These are phyloP conservation scores for Cylas formicarius DNA, from an alignment of 1,140 invertebrate species.

Conservation along the genomic window DNA sequence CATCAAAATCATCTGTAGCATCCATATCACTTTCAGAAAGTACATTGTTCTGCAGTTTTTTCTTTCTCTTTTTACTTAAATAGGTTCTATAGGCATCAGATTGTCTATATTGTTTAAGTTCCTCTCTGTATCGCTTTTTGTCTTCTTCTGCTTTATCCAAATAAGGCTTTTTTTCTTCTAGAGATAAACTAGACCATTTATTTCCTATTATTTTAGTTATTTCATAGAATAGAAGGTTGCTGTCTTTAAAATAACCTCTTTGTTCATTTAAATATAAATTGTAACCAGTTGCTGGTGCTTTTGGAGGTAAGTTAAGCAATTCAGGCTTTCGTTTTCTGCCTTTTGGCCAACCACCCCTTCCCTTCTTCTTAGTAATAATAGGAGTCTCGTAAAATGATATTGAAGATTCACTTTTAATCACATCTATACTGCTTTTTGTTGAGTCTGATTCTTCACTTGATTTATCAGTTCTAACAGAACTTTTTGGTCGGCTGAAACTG, in stretches of 20 bases:
- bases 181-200: slow-evolving; percentile 50
- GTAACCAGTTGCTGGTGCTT: slow-evolving; percentile 53
- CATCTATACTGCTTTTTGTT: slow-evolving; percentile 13
- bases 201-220: slow-evolving; percentile 52
- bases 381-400: slow-evolving; percentile 13
- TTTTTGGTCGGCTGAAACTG: background rate
- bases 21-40: slow-evolving; percentile 49
- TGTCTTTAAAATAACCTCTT: slow-evolving; percentile 47
- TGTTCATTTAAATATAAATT: slow-evolving; percentile 52
- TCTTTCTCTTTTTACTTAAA: slow-evolving; percentile 48
- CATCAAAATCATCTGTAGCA: slow-evolving; percentile 49
- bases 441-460: slow-evolving; percentile 22
- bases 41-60: slow-evolving; percentile 44
- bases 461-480: slow-evolving; percentile 12
- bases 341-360: slow-evolving; percentile 56
- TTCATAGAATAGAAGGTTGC: slow-evolving; percentile 45
- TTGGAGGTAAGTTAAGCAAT: slow-evolving; percentile 46
- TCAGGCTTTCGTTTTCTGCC: slow-evolving; percentile 52
- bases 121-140: slow-evolving; percentile 50
- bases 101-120: slow-evolving; percentile 50
- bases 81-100: slow-evolving; percentile 51
- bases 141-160: slow-evolving; percentile 49
- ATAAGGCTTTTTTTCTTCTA: slow-evolving; percentile 50
- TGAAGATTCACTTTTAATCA: slow-evolving; percentile 14
- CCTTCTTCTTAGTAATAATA: slow-evolving; percentile 41